Conservation (phyloP, 2,797 vertebrate genomes). For the Sebastolobus alascanus region DNA sequence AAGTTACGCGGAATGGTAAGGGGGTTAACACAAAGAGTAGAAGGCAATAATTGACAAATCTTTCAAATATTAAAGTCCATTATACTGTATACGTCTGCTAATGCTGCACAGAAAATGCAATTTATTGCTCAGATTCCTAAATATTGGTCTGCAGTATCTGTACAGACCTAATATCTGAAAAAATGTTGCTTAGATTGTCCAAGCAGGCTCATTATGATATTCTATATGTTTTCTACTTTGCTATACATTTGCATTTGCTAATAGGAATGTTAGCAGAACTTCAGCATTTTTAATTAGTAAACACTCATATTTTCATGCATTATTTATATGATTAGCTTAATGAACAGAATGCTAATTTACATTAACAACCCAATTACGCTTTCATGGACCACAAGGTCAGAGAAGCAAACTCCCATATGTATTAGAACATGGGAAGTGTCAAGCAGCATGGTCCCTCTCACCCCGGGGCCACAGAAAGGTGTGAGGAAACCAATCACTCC, state of each 20-base stretch:
- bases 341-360: not conserved
- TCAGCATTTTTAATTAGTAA: not conserved
- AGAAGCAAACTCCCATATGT: slow-evolving; percentile 38
- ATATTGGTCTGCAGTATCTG: too few relatives aligned
- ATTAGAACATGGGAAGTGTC: slow-evolving; percentile 30
- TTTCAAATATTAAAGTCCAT: not conserved
- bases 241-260: not conserved
- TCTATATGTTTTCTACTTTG: not conserved
- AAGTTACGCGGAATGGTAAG: too few relatives aligned
- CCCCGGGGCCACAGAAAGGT: slow-evolving; percentile 32
- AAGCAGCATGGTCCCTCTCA: slow-evolving; percentile 33
- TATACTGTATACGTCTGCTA: not conserved
- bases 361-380: slow-evolving; percentile 58
- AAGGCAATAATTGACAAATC: not conserved
- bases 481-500: slow-evolving; percentile 34
- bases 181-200: not conserved
- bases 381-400: slow-evolving; percentile 51
- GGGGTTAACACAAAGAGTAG: not conserved
- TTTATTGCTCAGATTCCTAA: too few relatives aligned
- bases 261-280: not conserved
- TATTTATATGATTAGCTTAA: not conserved
- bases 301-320: not conserved
- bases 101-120: not conserved
- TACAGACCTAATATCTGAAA: not conserved
- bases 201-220: not conserved